phyloP scores from a whole-genome alignment of 1,140 invertebrate genomes.

The Antheraea mylitta region DNA sequence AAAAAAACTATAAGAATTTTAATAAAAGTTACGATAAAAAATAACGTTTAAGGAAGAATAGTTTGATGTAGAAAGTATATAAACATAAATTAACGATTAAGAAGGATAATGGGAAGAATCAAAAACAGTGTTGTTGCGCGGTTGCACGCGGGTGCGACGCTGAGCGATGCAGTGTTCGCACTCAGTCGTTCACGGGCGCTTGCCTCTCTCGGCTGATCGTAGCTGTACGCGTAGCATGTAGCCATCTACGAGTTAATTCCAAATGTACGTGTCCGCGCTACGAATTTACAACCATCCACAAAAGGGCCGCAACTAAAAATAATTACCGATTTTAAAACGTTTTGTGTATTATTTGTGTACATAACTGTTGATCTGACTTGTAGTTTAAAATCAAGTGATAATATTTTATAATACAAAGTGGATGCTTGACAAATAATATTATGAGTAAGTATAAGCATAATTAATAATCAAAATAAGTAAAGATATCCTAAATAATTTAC shows the following conservation, averaged over 20 bases:
- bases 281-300: neutral
- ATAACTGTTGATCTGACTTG: neutral
- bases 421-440: neutral
- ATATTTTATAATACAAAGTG: neutral
- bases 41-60: neutral
- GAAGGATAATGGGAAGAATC: constrained; percentile 1
- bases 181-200: constrained; percentile 10
- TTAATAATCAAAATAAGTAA: too few species aligned
- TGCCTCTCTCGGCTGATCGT: neutral
- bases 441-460: constrained; percentile 2
- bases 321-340: neutral
- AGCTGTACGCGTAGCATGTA: neutral
- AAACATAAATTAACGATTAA: neutral
- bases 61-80: neutral
- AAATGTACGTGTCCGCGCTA: neutral
- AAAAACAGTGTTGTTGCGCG: neutral
- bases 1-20: too few species aligned
- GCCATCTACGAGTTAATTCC: constrained; percentile 4
- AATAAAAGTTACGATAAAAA: too few species aligned
- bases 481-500: too few species aligned
- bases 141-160: neutral
- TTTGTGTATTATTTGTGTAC: neutral
- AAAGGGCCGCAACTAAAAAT: neutral
- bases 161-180: constrained; percentile 9
- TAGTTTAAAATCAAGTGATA: neutral